A percentile compares a stretch with the other conserved stretches of the same genome.
These are phyloP conservation scores for Callospermophilus lateralis DNA, from an alignment of 2,113 vertebrate species.

Conservation along the genomic window DNA sequence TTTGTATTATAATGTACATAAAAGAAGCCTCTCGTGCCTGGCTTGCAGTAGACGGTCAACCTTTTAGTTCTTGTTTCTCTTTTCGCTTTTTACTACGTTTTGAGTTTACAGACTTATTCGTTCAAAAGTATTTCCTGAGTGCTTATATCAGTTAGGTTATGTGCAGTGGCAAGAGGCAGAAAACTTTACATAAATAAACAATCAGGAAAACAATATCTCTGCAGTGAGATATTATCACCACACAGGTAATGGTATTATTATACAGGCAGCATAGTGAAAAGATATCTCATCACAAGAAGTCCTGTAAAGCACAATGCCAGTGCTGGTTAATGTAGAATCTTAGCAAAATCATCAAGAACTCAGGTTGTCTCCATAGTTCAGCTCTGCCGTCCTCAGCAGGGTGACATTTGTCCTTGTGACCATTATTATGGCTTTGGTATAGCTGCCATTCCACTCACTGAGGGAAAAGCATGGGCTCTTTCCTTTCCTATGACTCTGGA, in stretches of 20 bases:
- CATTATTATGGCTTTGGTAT: not conserved
- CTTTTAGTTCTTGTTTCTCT: not conserved
- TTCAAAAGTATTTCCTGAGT: not conserved
- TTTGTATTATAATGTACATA: rapidly evolving
- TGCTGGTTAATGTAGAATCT: not conserved
- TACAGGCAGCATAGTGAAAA: not conserved
- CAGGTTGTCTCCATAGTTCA: no score
- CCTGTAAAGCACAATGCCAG: not conserved
- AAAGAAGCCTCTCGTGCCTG: not conserved
- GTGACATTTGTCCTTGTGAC: not conserved
- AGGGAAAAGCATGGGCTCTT: not conserved
- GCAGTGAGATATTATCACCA: not conserved
- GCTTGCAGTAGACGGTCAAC: not conserved
- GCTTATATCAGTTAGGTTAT: not conserved
- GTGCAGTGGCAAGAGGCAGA: not conserved
- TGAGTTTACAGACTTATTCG: not conserved
- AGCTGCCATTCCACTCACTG: not conserved
- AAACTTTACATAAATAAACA: not conserved
- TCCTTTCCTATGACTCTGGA: not conserved
- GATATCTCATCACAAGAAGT: not conserved
- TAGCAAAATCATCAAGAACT: not conserved
- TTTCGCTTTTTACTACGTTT: not conserved
- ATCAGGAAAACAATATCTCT: not conserved
- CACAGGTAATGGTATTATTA: not conserved
- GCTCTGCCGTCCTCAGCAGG: not conserved